Conservation (phyloP, 1,140 invertebrate genomes). For the Calliopsis andreniformis region DNA sequence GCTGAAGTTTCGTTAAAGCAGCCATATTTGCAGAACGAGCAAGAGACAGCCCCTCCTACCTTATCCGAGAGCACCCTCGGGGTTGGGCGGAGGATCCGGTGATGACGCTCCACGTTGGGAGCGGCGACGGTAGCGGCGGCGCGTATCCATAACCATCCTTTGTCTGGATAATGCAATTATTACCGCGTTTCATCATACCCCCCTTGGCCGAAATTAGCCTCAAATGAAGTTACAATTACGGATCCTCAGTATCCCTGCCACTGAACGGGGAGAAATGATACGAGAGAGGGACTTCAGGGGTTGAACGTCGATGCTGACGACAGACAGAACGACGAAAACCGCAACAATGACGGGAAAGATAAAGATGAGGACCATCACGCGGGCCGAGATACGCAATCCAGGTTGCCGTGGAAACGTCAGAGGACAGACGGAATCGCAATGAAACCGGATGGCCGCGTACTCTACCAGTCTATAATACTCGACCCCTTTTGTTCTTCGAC, state of each 20-base stretch:
- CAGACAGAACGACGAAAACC: slow-evolving; percentile 31
- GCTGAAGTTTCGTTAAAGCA: slow-evolving; percentile 74
- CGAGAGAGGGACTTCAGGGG: slow-evolving; percentile 54
- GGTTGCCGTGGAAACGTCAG: slow-evolving; percentile 82
- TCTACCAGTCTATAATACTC: slow-evolving; percentile 72
- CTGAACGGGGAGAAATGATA: slow-evolving; percentile 52
- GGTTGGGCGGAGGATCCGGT: slow-evolving; percentile 73
- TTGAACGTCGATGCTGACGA: slow-evolving; percentile 46
- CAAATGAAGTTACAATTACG: slow-evolving; percentile 83
- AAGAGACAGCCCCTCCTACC: slow-evolving; percentile 67
- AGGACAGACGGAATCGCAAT: slow-evolving; percentile 82
- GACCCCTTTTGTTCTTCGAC: slow-evolving; percentile 76
- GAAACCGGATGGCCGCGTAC: slow-evolving; percentile 80
- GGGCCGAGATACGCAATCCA: slow-evolving; percentile 75
- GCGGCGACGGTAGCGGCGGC: slow-evolving; percentile 63
- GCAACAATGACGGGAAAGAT: slow-evolving; percentile 20
- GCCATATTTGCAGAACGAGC: slow-evolving; percentile 77
- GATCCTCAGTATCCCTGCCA: slow-evolving; percentile 62
- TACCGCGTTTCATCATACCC: slow-evolving; percentile 81
- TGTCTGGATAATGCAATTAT: slow-evolving; percentile 81
- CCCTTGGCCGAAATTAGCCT: slow-evolving; percentile 79
- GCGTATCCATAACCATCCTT: slow-evolving; percentile 82
- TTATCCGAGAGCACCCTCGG: slow-evolving; percentile 72
- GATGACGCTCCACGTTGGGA: slow-evolving; percentile 61
- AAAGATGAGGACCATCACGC: slow-evolving; percentile 16